Percentiles rank a stretch among this genome's conserved stretches.
Conservation (phyloP, 2,113 vertebrate species). For the Tachycineta bicolor region DNA sequence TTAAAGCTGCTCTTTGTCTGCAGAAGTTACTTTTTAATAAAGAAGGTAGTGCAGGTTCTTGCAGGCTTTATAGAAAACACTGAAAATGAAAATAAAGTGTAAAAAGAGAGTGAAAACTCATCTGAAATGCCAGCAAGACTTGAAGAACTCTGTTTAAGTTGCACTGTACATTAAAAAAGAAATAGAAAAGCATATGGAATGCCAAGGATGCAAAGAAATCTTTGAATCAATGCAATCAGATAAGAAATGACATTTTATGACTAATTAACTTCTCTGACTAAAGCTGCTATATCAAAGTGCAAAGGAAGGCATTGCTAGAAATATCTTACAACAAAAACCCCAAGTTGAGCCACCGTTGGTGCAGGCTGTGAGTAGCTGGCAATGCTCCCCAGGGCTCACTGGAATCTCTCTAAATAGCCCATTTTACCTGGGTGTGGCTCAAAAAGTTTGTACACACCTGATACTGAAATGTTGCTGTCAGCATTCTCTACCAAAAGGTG, state of each 20-base stretch:
- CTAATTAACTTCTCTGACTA: background rate
- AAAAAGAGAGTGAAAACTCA: background rate
- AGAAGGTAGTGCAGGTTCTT: background rate
- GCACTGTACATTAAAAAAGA: background rate
- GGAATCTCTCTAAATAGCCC: no score
- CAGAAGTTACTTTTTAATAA: background rate
- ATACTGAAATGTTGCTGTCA: background rate
- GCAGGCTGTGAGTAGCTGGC: background rate
- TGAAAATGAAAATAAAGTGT: background rate
- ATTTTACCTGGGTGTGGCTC: accelerated
- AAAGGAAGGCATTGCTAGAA: background rate
- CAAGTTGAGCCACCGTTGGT: accelerated
- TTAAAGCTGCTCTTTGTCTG: background rate
- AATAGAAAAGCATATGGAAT: background rate
- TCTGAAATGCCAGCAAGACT: background rate
- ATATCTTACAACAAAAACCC: background rate
- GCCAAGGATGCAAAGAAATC: background rate
- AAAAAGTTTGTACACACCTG: background rate
- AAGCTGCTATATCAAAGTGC: background rate
- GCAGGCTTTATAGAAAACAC: background rate
- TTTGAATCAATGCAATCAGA: background rate
- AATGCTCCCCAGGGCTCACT: background rate
- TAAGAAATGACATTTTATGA: background rate
- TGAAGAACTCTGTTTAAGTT: background rate
- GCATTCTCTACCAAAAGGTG: no score